Evolutionary conservation across 2,888 invertebrate species (phyloP), one percentile per base, ranked within the genome.

Genomic region (Agrochola litura): DNA sequence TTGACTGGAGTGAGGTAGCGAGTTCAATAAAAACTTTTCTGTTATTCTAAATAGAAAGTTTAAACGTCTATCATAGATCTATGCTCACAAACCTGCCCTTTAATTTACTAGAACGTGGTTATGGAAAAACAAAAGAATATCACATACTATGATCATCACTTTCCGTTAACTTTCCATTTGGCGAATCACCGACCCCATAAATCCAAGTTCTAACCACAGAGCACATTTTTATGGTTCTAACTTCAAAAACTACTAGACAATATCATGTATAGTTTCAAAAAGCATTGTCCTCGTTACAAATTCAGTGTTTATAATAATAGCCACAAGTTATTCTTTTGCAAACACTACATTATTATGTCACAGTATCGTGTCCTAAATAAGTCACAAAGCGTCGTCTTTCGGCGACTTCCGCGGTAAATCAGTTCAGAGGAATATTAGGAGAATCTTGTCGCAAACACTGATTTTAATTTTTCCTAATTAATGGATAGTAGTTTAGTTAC

Each of bases 341-440:
- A 58, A 43, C 37, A 54, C 60, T 63, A 41, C 37, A 30, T 46
- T 9, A 69, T 72, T 83, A 76, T 68, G 64, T 72, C 73, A 77
- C n/a, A 71, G 16, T 10, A n/a, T n/a, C 10, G 25, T 71, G 85
- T 6, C 67, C 77, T 69, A 77, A 46, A 83, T 85, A 70, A 60
- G 76, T 71, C 41, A 61, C 66, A 43, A 37, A 41, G 65, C 54
- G 19, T 30, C 52, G 61, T 49, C 25, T 49, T 41, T 14, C 52
- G 37, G 41, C 37, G 54, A 67, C 56, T 79, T 84, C 79, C 75
- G 82, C 68, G 68, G 58, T 86, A 79, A 41, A 58, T 76, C 71
- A 76, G 46, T 77, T 22, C 41, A 14, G 6, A 30, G 46, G 9
- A 56, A 49, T 37, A 19, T 19, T 22, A 60, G 0, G 22, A 19